These are phyloP conservation scores for Hypomesus transpacificus DNA, from an alignment of 2,113 vertebrate genomes.

Conservation along the genomic window DNA sequence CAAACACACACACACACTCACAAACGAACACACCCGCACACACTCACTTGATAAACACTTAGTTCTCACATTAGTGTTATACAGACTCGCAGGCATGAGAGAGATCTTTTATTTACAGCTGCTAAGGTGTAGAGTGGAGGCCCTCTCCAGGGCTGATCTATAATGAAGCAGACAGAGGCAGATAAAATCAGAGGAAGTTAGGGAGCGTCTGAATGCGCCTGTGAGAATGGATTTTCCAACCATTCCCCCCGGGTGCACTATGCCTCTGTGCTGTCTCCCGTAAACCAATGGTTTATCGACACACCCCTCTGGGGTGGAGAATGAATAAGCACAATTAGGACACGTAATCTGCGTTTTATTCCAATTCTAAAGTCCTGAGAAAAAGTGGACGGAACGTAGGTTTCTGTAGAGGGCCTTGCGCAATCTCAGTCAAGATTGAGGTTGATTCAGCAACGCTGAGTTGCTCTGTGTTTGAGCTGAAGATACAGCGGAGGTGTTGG, in stretches of 20 bases:
- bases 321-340: neutral
- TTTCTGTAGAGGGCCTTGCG: no score
- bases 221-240: neutral
- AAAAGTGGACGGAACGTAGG: no score
- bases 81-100: neutral
- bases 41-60: neutral
- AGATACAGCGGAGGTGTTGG: no score
- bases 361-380: no score
- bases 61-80: neutral
- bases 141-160: neutral
- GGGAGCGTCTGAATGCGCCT: conserved; percentile 4
- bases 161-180: conserved; percentile 7
- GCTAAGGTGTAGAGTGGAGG: neutral
- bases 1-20: neutral
- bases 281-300: neutral
- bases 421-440: no score
- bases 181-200: conserved; percentile 2
- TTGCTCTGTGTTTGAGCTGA: no score
- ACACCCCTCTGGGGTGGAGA: neutral
- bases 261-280: neutral
- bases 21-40: neutral
- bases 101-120: conserved; percentile 8
- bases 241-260: neutral
- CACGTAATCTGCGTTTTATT: neutral
- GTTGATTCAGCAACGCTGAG: no score